Evolutionary conservation across 2,113 vertebrate genomes (phyloP).

Genomic region (Cheilinus undulatus): DNA sequence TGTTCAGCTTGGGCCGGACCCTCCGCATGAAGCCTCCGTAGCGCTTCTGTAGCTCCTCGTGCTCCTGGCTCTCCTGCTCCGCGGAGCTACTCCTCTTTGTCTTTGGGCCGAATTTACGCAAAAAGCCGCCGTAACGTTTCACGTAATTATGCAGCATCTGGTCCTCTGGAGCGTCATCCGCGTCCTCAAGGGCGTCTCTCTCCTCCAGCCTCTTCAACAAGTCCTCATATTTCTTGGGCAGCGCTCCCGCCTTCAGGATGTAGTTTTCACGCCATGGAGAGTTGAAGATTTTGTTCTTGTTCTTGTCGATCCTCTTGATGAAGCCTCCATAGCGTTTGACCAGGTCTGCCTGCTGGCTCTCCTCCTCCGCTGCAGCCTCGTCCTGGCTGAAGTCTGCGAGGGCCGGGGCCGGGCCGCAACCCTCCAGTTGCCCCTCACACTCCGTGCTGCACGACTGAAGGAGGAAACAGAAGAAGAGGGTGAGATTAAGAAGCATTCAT

Average conservation of each 20-base stretch:
- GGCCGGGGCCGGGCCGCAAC: conserved; percentile 75
- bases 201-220: conserved; percentile 77
- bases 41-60: conserved; percentile 91
- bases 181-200: conserved; percentile 40
- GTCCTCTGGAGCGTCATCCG: conserved; percentile 50
- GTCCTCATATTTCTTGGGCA: conserved; percentile 79
- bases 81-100: conserved; percentile 83
- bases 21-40: conserved; percentile 97
- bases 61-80: conserved; percentile 73
- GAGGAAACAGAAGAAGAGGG: conserved; percentile 6
- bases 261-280: conserved; percentile 80
- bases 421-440: conserved; percentile 88
- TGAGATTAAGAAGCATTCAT: neutral
- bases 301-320: conserved; percentile 87
- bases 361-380: conserved; percentile 60
- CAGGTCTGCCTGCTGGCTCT: conserved; percentile 51
- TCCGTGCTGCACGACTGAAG: conserved; percentile 88
- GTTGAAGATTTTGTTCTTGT: conserved; percentile 82
- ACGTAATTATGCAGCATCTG: conserved; percentile 35
- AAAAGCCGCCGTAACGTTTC: conserved; percentile 90
- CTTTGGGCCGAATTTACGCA: conserved; percentile 89
- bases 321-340: conserved; percentile 87
- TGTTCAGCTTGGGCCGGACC: conserved; percentile 94
- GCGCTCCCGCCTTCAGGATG: conserved; percentile 67
- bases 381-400: conserved; percentile 59